A percentile compares a stretch with the other conserved stretches of the same genome.
phyloP scores from a whole-genome alignment of 2,113 vertebrate genomes.

The Chinchilla lanigera region DNA sequence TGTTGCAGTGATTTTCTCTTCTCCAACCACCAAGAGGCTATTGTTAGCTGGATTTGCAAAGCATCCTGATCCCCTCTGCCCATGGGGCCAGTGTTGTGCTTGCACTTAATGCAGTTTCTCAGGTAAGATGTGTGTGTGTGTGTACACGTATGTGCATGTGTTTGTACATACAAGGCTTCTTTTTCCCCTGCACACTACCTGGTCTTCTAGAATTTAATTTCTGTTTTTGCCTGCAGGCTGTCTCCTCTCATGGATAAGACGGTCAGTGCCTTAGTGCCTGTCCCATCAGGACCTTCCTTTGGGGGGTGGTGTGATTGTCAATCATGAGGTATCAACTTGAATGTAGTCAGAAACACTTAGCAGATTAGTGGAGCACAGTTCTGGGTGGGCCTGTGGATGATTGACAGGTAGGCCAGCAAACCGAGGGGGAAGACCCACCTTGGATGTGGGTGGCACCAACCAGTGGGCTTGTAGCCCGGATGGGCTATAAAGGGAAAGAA shows the following conservation, averaged over 20 bases:
- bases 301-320: neutral
- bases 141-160: neutral
- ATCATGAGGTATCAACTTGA: neutral
- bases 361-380: neutral
- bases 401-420: neutral
- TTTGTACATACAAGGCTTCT: too few species aligned
- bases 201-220: neutral
- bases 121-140: neutral
- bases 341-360: neutral
- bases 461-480: neutral
- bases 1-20: conserved; percentile 70
- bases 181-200: fast-evolving
- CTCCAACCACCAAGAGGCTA: conserved; percentile 49
- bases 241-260: neutral
- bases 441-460: neutral
- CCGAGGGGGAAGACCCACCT: neutral
- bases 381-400: neutral
- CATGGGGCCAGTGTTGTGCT: neutral
- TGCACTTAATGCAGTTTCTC: neutral
- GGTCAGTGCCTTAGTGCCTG: neutral
- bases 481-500: neutral
- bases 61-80: fast-evolving
- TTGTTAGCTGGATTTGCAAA: neutral
- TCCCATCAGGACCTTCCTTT: fast-evolving
- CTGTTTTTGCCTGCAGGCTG: neutral